phyloP scores from a whole-genome alignment of 2,113 vertebrate genomes.

The Callithrix jacchus region DNA sequence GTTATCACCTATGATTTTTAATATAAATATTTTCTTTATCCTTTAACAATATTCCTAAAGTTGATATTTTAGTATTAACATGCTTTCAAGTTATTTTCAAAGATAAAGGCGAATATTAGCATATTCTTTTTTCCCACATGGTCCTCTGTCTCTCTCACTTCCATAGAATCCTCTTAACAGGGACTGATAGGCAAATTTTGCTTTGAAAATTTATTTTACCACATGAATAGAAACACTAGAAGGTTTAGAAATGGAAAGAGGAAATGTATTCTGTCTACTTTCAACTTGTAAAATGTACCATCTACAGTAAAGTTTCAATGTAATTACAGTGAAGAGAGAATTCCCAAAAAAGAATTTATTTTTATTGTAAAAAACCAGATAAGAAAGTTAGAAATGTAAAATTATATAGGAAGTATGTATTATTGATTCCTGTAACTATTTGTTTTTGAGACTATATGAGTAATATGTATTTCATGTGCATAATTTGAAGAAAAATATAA shows the following conservation, averaged over 20 bases:
- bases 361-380: neutral
- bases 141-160: neutral
- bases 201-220: neutral
- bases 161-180: neutral
- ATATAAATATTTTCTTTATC: neutral
- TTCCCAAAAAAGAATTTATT: neutral
- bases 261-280: neutral
- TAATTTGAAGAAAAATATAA: neutral
- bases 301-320: neutral
- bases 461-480: neutral
- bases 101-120: neutral
- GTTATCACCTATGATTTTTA: neutral
- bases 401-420: neutral
- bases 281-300: neutral
- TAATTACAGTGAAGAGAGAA: neutral
- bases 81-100: neutral
- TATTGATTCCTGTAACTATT: neutral
- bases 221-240: neutral
- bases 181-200: neutral
- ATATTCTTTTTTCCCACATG: neutral
- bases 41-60: no score
- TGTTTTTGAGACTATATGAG: neutral
- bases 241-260: neutral
- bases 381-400: neutral
- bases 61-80: constrained; percentile 18